Conservation (phyloP, 1,140 invertebrate genomes). For the Notospermus geniculatus region DNA sequence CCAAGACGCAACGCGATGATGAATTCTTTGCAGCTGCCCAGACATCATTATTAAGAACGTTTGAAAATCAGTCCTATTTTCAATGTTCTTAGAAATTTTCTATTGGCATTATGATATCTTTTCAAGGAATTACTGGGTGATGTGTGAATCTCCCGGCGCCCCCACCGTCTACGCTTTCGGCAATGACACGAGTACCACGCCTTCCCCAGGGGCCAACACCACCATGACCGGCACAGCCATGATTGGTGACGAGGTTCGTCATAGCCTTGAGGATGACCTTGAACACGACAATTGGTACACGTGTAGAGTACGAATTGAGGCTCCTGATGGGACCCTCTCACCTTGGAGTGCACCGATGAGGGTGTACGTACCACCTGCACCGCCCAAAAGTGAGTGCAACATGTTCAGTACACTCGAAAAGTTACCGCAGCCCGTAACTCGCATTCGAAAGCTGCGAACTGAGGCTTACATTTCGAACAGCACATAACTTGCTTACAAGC, state of each 20-base stretch:
- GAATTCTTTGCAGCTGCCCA: too few relatives aligned
- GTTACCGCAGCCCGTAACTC: too few relatives aligned
- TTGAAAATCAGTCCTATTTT: too few relatives aligned
- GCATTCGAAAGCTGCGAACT: too few relatives aligned
- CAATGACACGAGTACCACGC: conserved; percentile 11
- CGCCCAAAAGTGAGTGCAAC: conserved; percentile 14
- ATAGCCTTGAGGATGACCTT: conserved; percentile 27
- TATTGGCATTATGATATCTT: not conserved
- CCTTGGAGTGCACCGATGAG: conserved; percentile 20
- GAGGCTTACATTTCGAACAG: too few relatives aligned
- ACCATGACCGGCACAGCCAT: not conserved
- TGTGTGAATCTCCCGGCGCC: not conserved
- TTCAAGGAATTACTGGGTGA: not conserved
- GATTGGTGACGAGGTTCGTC: conserved; percentile 10
- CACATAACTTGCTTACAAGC: too few relatives aligned
- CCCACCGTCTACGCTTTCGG: conserved; percentile 10
- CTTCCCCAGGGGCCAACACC: not conserved
- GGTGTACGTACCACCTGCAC: conserved; percentile 19
- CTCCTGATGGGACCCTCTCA: not conserved
- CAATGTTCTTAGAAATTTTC: too few relatives aligned
- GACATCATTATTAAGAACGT: too few relatives aligned
- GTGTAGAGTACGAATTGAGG: conserved; percentile 20
- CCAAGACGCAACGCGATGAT: too few relatives aligned
- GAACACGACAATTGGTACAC: conserved; percentile 21
- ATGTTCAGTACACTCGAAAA: too few relatives aligned